Evolutionary conservation across 2,888 invertebrate species (phyloP).

Genomic region (Orthosia gracilis): DNA sequence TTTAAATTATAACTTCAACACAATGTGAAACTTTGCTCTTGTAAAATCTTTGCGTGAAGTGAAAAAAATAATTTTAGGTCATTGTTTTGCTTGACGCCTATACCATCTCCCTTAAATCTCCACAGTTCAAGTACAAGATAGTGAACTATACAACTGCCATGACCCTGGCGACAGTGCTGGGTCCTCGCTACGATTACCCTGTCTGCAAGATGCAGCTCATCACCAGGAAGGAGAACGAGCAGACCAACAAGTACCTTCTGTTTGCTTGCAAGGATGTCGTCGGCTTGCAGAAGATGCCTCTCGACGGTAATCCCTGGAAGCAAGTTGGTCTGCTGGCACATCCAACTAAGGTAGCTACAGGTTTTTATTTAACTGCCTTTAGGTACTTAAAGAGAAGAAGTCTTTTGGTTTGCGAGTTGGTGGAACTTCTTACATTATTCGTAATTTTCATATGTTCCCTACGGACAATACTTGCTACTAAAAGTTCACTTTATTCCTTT

Average conservation of each 20-base stretch:
- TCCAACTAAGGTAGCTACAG: constrained; percentile 90
- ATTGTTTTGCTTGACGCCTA: not conserved
- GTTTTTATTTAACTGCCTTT: not conserved
- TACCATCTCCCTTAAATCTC: not conserved
- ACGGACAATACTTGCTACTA: no score
- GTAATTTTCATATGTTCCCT: no score
- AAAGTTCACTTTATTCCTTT: no score
- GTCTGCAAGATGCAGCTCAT: constrained; percentile 87
- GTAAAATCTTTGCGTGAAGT: not conserved
- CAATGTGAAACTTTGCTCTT: no score
- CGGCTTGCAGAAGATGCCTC: constrained; percentile 93
- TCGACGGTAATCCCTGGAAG: constrained; percentile 95
- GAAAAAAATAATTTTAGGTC: not conserved
- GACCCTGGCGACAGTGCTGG: constrained; percentile 92
- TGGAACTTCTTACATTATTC: no score
- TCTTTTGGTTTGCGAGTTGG: not conserved
- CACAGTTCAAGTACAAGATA: constrained; percentile 93
- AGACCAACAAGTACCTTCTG: constrained; percentile 87
- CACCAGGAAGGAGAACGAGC: constrained; percentile 71
- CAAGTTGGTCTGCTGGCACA: constrained; percentile 92
- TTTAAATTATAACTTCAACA: no score
- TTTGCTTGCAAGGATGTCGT: constrained; percentile 93
- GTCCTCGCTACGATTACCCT: constrained; percentile 93
- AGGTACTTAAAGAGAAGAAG: not conserved
- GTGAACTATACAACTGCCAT: constrained; percentile 92